Evolutionary conservation across 2,113 vertebrate species (phyloP), one percentile per base, ranked within the genome.

Genomic region (Ameiurus melas): DNA sequence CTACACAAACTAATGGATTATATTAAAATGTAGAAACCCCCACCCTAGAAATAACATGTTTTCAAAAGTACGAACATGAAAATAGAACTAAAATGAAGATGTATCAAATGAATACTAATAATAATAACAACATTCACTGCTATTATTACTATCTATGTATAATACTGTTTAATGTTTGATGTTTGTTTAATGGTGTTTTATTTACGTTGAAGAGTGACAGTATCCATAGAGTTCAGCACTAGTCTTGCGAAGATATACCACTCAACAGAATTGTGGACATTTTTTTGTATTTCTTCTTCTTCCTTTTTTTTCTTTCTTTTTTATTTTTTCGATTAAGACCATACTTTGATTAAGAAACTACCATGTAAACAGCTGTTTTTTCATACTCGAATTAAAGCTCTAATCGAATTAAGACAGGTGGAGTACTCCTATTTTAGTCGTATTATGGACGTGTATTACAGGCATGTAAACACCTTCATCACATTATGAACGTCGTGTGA

Each of bases 251-350:
- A 92, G 91, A 92, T 91, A 7, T 55, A 94, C 93, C 89, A 92
- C 85, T 84, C 89, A 85, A 92, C 90, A 71, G 87, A 92, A 84
- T 92, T 91, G 90, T 92, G 86, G 92, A n/a, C n/a, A n/a, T n/a
- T n/a, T n/a, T n/a, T n/a, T n/a, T n/a, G n/a, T n/a, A n/a, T n/a
- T n/a, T n/a, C n/a, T n/a, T n/a, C n/a, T n/a, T n/a, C n/a, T n/a
- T n/a, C n/a, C n/a, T n/a, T n/a, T 90, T 78, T 66, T 87, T 78
- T 85, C 47, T 81, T 93, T 93, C 92, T 79, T 85, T 79, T 93
- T 92, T 93, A 93, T 92, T 93, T 94, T 95, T 92, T 93, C 92
- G n/a, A n/a, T n/a, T n/a, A n/a, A n/a, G n/a, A n/a, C n/a, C n/a
- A n/a, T n/a, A n/a, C n/a, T n/a, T n/a, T n/a, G n/a, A n/a, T n/a